A percentile compares a stretch with the other conserved stretches of the same genome.
phyloP scores from a whole-genome alignment of 2,797 vertebrate species.

The Chelon labrosus region DNA sequence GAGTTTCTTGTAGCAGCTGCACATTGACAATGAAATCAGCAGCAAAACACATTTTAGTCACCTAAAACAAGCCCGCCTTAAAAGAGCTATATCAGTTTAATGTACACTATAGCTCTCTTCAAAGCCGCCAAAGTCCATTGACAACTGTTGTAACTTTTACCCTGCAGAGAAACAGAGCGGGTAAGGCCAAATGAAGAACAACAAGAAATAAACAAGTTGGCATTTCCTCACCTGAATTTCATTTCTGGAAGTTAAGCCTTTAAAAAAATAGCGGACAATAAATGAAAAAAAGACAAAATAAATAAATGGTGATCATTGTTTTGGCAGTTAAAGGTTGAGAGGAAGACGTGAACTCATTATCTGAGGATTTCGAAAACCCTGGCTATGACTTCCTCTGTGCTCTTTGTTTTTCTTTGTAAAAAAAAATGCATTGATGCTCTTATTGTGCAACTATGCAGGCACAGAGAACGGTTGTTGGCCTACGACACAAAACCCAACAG shows the following conservation, averaged over 20 bases:
- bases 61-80: no score
- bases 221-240: background rate
- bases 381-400: background rate
- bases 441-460: background rate
- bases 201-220: no score
- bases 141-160: no score
- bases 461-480: constrained; percentile 24
- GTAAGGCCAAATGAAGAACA: background rate
- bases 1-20: no score
- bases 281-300: no score
- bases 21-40: no score
- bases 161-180: no score
- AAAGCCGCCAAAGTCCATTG: no score
- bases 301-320: background rate
- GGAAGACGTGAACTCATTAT: background rate
- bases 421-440: constrained; percentile 9
- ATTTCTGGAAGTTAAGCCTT: background rate
- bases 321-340: background rate
- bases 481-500: constrained; percentile 52
- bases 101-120: no score
- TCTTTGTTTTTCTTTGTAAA: background rate
- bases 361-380: background rate
- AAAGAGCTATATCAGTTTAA: no score
- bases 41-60: no score
- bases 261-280: no score